Evolutionary conservation across 2,888 invertebrate species (phyloP).

Genomic region (Apamea sordens): DNA sequence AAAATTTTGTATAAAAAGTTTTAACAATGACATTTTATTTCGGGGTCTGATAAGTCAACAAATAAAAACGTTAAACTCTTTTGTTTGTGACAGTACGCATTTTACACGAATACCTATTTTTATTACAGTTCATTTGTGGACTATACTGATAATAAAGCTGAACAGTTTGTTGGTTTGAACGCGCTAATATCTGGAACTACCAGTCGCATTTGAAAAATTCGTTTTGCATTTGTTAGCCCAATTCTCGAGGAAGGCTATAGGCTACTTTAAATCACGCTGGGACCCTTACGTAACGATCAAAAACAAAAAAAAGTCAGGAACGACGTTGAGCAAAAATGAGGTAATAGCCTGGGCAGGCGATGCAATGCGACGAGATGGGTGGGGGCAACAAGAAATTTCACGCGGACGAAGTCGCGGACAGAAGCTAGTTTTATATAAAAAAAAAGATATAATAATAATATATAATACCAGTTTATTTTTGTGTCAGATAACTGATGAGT

Average conservation of each 20-base stretch:
- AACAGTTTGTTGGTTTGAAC: neutral
- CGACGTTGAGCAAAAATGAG: neutral
- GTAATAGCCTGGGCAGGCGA: neutral
- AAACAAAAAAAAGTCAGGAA: neutral
- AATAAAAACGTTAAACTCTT: constrained; percentile 59
- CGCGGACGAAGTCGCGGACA: no score
- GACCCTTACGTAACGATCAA: neutral
- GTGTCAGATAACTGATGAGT: neutral
- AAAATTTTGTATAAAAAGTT: constrained; percentile 1
- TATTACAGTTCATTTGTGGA: constrained; percentile 5
- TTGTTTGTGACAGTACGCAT: constrained; percentile 70
- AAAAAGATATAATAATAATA: constrained; percentile 4
- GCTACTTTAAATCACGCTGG: neutral
- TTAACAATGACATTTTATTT: constrained; percentile 9
- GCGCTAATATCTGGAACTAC: neutral
- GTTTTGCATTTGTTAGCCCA: neutral
- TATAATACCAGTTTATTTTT: constrained; percentile 12
- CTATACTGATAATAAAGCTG: neutral
- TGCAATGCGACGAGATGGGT: neutral
- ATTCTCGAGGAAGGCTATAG: no score
- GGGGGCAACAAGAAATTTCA: neutral
- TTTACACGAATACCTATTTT: constrained; percentile 46
- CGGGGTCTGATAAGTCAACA: neutral
- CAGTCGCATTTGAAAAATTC: no score
- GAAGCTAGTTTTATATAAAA: neutral